These are phyloP conservation scores for Cecidostiba fungosa DNA, from an alignment of 2,888 invertebrate genomes.

Conservation along the genomic window DNA sequence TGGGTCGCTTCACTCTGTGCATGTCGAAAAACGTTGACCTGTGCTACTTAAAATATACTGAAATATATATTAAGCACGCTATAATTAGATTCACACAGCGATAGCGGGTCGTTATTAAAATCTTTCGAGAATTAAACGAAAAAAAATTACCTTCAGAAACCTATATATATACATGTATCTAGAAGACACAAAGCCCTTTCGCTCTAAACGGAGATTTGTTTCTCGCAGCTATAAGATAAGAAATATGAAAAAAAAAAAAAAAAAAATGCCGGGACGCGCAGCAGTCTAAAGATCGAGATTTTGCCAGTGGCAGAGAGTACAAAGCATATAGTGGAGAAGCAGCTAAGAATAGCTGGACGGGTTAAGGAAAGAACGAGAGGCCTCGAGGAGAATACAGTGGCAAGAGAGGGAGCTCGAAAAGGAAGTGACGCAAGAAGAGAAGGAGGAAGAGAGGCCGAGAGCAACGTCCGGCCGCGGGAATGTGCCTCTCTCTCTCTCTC, in stretches of 20 bases:
- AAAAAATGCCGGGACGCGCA: background rate
- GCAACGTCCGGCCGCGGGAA: conserved; percentile 45
- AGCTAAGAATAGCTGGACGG: conserved; percentile 25
- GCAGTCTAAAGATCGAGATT: conserved; percentile 34
- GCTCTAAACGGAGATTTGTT: conserved; percentile 32
- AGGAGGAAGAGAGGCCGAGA: background rate
- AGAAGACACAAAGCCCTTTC: no score
- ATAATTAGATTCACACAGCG: background rate
- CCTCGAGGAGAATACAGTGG: background rate
- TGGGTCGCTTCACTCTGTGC: conserved; percentile 3
- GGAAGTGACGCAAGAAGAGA: background rate
- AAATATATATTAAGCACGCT: background rate
- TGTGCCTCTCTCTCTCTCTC: background rate
- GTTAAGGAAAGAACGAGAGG: conserved; percentile 6
- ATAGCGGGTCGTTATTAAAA: no score
- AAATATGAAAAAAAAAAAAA: background rate
- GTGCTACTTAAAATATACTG: conserved; percentile 41
- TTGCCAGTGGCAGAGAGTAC: conserved; percentile 3
- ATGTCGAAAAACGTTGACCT: conserved; percentile 50
- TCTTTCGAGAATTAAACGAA: background rate
- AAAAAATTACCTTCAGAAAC: background rate
- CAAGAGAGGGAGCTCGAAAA: background rate
- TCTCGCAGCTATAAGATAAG: background rate
- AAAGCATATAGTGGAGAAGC: conserved; percentile 4
- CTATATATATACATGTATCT: no score